Percentiles rank a stretch among this genome's conserved stretches.
Conservation (phyloP, 2,797 vertebrate species). For the Poliocrania exsul region DNA sequence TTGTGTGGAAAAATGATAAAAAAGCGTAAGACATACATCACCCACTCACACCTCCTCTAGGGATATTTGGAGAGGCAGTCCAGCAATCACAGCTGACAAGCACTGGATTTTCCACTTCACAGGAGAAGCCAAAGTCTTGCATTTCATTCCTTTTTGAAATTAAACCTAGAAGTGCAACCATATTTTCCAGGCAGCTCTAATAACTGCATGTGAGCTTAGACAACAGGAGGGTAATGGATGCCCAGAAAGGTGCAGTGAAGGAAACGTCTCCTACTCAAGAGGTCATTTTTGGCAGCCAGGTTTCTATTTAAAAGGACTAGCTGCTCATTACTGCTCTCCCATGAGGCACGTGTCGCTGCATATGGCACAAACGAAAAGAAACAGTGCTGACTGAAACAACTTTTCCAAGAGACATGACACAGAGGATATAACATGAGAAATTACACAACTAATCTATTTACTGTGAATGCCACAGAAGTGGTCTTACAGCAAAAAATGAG, state of each 20-base stretch:
- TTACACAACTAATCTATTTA: background rate
- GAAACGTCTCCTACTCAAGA: background rate
- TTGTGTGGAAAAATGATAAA: slow-evolving; percentile 11
- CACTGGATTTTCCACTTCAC: background rate
- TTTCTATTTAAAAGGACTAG: background rate
- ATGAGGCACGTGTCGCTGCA: background rate
- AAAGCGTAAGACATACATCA: background rate
- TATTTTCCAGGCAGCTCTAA: background rate
- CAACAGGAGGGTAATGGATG: background rate
- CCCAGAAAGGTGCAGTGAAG: background rate
- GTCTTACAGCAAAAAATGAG: background rate
- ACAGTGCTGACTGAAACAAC: background rate
- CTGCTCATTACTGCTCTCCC: background rate
- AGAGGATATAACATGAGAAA: background rate
- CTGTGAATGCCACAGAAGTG: background rate
- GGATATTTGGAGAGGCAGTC: background rate
- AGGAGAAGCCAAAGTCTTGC: background rate
- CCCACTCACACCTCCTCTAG: background rate
- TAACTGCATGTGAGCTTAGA: background rate
- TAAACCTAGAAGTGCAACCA: background rate
- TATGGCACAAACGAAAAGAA: background rate
- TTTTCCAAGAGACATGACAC: background rate
- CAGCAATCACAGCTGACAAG: background rate
- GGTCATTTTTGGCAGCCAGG: background rate
- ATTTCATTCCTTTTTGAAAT: background rate